Base-by-base conservation (phyloP, 2,888 invertebrate genomes). In the Synanthedon vespiformis region DNA sequence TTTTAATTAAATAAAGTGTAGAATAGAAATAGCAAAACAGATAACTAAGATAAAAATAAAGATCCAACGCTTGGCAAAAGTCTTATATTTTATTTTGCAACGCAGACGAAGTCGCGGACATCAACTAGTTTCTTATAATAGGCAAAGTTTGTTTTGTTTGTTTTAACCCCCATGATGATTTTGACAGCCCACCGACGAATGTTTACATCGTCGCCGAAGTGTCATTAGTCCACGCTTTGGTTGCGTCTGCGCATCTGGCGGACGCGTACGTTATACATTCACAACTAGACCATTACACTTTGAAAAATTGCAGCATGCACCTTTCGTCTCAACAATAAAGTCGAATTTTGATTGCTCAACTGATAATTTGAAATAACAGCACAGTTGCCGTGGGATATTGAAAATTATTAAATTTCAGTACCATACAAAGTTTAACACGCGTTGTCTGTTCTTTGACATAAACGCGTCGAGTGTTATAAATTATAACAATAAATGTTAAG, bases 211-310 rank as follows among this genome's bases (percentile, higher is more conserved):
- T 82, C 86, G 72, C 80, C 69, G 63, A 67, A 72, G 65, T 74
- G 75, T 82, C 85, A 86, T 87, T 86, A 87, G 87, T 83, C 77
- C 77, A 72, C 79, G 74, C 70, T 68, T 70, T 71, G 61, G 65
- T 66, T 67, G 68, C 69, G 68, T 63, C 58, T 54, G 65, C 72
- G 72, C 86, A 86, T 85, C 82, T 87, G 85, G 76, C 67, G 61
- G 65, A 78, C 65, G 68, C 64, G 72, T 79, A 74, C 64, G 65
- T 34, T 63, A 64, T 63, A 63, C 59, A n/a, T 50, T 50, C 10
- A 50, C 27, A 50, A 34, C 10, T 8, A 10, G 2, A 34, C 27
- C 34, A 34, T 8, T 34, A 34, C 34, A 34, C 34, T 34, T 34
- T 10, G 8, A 34, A 34, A 34, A 34, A 10, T 34, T 34, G 0